Evolutionary conservation across 2,113 vertebrate genomes (phyloP), one percentile per base, ranked within the genome.

Genomic region (Tamias sibiricus): DNA sequence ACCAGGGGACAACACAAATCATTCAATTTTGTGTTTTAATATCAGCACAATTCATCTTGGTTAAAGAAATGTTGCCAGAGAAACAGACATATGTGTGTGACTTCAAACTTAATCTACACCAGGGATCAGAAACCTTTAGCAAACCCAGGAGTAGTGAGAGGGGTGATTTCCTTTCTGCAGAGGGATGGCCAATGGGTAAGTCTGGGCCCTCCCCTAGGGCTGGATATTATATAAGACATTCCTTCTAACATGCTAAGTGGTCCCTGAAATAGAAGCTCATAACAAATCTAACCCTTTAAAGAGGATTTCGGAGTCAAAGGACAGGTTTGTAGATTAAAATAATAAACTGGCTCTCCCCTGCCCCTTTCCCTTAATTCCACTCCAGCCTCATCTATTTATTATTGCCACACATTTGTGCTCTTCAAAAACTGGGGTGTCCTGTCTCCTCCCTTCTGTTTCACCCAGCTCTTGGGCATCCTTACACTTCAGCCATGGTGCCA

Each of bases 1-100:
- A 26, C 1, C 6, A n/a, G 7, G 75, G 66, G 86, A 94, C 16
- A 72, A 57, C 72, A 37, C 13, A 71, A 66, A 17, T 77, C 93
- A 94, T 69, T 80, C 44, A 72, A 4, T 88, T 91, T n/a, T 80
- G 52, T 83, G 77, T 90, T 97, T 96, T 90, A 76, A 47, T 88
- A 96, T 87, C 81, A 90, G 91, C 68, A 72, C 40, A 84, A 54
- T 81, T 85, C 44, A 80, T 54, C 82, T 81, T 91, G 26, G 49
- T 86, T 88, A 66, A 20, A 80, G 35, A 91, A 88, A 82, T 22
- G 37, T 81, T 85, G 17, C 74, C 54, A 68, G 72, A 94, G 74
- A 91, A 86, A 84, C 59, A 92, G 76, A 97, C 57, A 47, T 62
- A 66, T 69, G 85, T 35, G 54, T 47, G 40, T 77, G 74, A 97